Evolutionary conservation across 2,797 vertebrate species (phyloP), one percentile per base, ranked within the genome.

Genomic region (Chaenodraco wilsoni): DNA sequence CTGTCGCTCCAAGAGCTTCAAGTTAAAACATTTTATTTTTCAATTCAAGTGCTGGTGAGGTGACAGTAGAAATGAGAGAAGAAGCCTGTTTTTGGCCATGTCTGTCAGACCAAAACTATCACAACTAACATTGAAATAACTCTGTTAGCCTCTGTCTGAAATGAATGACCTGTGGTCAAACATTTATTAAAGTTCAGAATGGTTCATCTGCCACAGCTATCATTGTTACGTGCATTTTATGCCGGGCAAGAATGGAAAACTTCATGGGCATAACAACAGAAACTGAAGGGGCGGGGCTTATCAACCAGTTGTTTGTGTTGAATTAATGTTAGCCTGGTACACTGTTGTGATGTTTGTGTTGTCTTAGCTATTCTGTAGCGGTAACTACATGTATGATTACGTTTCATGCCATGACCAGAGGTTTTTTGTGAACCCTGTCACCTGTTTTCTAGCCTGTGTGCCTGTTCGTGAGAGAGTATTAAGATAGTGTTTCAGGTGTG

Each of bases 401-500:
- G 23, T 60, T 52, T 64, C 27, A 51, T 56, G 27, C 66, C 40
- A 63, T 46, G 44, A 65, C 10, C 48, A 31, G 51, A 56, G 40
- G 6, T 17, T 7, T 54, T 64, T 46, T 44, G 59, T 43, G 55
- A 74, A 50, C 16, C 23, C 2, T 7, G 48, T 9, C 72, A 63
- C 69, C 72, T 80, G 86, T 67, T 81, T 43, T 65, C 48, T 69
- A 1, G 3, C 27, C 54, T 45, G 19, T 51, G 69, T 31, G 37
- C 17, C 37, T 3, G 5, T 2, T n/a, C 0, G 8, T 7, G 15
- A 54, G 43, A 27, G 48, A 21, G 50, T 14, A n/a, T 57, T 33
- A 19, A 69, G 64, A 75, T 73, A 67, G 70, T 50, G 57, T 76
- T 74, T 72, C 61, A 80, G 74, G 52, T 76, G 54, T 54, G 19